Base-by-base conservation (phyloP, 2,113 vertebrate species). In the Neolamprologus falcicula region DNA sequence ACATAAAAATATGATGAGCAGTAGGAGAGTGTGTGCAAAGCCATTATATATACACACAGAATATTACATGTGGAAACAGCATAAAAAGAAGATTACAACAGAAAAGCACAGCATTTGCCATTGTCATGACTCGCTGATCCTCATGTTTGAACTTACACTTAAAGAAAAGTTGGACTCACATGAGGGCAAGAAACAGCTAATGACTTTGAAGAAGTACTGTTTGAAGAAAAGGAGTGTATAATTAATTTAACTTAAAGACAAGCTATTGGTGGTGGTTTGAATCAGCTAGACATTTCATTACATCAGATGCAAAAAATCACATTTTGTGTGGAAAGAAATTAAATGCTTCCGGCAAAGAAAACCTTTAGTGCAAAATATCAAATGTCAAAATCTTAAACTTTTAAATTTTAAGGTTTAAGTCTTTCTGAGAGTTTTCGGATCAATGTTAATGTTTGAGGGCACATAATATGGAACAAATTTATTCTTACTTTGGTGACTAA, bases 1-100 rank as follows among this genome's bases (percentile, higher is more conserved):
- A 57, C 55, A 24, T 12, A 71, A 42, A 90, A 52, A 85, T 54
- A 71, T 59, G 80, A 86, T n/a, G 57, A 80, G n/a, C 9, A 57
- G 59, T 19, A 73, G 52, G 78, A 35, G 13, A 80, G 57, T 73
- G 31, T 71, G 52, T 53, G n/a, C 66, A 47, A 47, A 31, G 28
- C 42, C 63, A 55, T 21, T 21, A 24, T 42, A 68, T 21, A 31
- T 6, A 63, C 6, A 57, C 12, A 57, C 9, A 63, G 5, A 26
- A 26, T 82, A 31, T 31, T 61, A 31, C 0, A 45, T 4, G 26
- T 47, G 24, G 24, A 82, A 9, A 17, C 68, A 47, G 68, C 40
- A 73, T 16, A 26, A 7, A 28, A 24, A 1, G 5, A 17, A 21
- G 16, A 37, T 80, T 59, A 50, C 9, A 45, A 14, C 9, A 78